Base-by-base conservation (phyloP, 2,888 invertebrate genomes). In the Eupeodes luniger region DNA sequence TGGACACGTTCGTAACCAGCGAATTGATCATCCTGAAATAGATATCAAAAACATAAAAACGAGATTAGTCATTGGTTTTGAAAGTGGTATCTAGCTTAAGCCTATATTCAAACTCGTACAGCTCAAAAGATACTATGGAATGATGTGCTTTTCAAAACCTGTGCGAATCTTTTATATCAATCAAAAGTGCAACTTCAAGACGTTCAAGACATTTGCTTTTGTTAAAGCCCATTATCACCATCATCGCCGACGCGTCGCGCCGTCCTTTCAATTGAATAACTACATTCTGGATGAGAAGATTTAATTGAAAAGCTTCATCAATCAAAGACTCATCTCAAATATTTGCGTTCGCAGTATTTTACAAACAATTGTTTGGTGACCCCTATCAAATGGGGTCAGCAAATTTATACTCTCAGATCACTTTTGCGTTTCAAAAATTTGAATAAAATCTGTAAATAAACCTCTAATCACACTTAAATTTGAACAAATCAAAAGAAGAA, bases 1-100 rank as follows among this genome's bases (percentile, higher is more conserved):
- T 91, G 90, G 36, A 94, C 94, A 74, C 93, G 92, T 27, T 93
- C 93, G 90, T 94, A 94, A 78, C 72, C 72, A 92, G 92, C 88
- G 9, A 85, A 74, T 69, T 88, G 84, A 34, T 88, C 88, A 81
- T 88, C 88, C 88, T 88, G 14, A 0, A 85, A 84, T 34, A 14
- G 2, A 69, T 16, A 16, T 7, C 27, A 27, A 27, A 47, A 67
- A 36, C 51, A 64, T 1, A 51, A 36, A 55, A 10, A 57, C 7
- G 16, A 12, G 11, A 27, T 80, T 76, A 72, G 47, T 40, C 1
- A 59, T 19, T 12, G 14, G n/a, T 10, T 40, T 67, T 12, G 7
- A 55, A 11, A n/a, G 9, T 16, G n/a, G 1, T 16, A 5, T 59
- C 16, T 16, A 53, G 53, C 40, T 11, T 7, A 27, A 27, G 27